A percentile compares a stretch with the other conserved stretches of the same genome.
phyloP scores from a whole-genome alignment of 2,797 vertebrate genomes.

The Protonibea diacanthus region DNA sequence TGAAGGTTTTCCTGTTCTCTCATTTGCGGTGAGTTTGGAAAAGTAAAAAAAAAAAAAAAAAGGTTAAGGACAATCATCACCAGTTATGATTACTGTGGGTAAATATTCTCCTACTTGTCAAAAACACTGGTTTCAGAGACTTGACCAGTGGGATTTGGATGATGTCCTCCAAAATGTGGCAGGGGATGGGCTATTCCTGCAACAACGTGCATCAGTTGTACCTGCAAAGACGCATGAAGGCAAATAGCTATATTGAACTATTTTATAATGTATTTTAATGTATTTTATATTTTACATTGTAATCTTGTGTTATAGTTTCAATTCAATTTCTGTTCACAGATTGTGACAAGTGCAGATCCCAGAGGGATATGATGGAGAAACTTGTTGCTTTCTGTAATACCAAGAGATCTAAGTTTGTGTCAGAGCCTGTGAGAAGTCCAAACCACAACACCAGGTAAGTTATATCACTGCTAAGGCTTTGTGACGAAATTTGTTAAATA shows the following conservation, averaged over 20 bases:
- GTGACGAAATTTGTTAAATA: background rate
- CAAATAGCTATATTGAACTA: constrained; percentile 4
- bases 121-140: constrained; percentile 72
- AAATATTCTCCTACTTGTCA: constrained; percentile 20
- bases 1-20: constrained; percentile 34
- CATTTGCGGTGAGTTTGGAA: constrained; percentile 62
- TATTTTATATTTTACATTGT: background rate
- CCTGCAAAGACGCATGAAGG: constrained; percentile 11
- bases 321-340: constrained; percentile 60
- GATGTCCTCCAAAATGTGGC: constrained; percentile 73
- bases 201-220: constrained; percentile 5
- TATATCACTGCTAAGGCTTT: background rate
- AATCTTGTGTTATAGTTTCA: constrained; percentile 4
- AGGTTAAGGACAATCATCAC: background rate
- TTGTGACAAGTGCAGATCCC: constrained; percentile 24
- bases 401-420: constrained; percentile 58
- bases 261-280: background rate
- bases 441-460: constrained; percentile 42
- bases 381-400: constrained; percentile 75
- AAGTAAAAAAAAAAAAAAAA: background rate
- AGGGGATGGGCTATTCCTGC: constrained; percentile 30
- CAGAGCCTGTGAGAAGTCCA: constrained; percentile 25
- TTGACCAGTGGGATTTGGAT: constrained; percentile 82
- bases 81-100: background rate
- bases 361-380: constrained; percentile 77